Conservation (phyloP, 2,113 vertebrate genomes). For the Neolamprologus devosi region DNA sequence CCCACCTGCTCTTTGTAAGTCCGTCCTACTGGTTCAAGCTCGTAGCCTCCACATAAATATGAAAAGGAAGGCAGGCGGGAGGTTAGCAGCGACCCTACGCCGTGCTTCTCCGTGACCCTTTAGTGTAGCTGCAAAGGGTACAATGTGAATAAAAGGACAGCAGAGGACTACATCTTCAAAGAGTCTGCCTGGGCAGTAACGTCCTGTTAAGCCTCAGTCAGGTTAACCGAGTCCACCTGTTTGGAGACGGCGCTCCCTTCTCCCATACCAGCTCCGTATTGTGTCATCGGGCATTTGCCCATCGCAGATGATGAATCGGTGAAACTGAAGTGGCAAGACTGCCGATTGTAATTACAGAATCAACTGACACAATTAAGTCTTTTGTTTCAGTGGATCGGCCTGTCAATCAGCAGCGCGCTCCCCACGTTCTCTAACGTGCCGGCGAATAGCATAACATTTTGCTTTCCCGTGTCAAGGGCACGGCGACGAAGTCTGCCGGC, state of each 20-base stretch:
- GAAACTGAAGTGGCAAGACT: conserved; percentile 44
- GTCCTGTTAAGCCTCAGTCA: not conserved
- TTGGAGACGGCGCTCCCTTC: not conserved
- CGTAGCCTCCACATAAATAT: conserved; percentile 29
- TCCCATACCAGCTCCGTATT: not conserved
- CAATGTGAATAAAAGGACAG: not conserved
- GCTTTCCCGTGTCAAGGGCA: conserved; percentile 55
- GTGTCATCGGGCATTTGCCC: conserved; percentile 30
- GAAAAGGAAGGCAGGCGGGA: not conserved
- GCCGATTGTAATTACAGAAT: conserved; percentile 63
- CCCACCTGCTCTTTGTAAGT: conserved; percentile 48
- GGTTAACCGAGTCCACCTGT: not conserved
- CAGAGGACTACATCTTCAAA: not conserved
- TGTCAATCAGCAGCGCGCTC: conserved; percentile 48
- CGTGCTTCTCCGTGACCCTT: not conserved
- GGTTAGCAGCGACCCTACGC: not conserved
- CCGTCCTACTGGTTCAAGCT: conserved; percentile 40
- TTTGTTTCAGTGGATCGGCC: conserved; percentile 60
- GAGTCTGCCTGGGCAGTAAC: not conserved
- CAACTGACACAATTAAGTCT: conserved; percentile 61
- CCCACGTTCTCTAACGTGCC: conserved; percentile 20
- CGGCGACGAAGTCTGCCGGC: conserved; percentile 37
- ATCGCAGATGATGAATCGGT: conserved; percentile 44
- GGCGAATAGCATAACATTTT: conserved; percentile 48
- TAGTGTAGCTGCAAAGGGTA: not conserved